Percentiles rank a stretch among this genome's conserved stretches.
Conservation (phyloP, 2,113 vertebrate genomes). For the Chlamydotis undulata region DNA sequence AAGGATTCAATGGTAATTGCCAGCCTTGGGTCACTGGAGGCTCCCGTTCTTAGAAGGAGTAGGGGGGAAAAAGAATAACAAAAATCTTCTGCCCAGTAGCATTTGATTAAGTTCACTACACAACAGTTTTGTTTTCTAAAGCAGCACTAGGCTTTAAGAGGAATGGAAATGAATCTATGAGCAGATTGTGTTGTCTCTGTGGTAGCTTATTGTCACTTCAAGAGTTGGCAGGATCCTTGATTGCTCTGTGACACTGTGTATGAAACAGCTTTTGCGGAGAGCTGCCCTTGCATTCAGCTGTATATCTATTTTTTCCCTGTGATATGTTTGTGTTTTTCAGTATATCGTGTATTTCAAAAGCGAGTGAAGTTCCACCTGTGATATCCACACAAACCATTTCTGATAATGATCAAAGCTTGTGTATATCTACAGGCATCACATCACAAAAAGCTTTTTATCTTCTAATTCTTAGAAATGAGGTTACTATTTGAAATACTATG, state of each 20-base stretch:
- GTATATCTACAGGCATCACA: neutral
- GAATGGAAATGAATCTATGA: conserved; percentile 25
- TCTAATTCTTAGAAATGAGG: neutral
- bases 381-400: neutral
- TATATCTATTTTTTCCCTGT: neutral
- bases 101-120: conserved; percentile 23
- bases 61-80: neutral
- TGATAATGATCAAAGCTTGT: neutral
- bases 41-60: neutral
- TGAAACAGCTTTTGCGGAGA: conserved; percentile 33
- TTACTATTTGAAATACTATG: neutral
- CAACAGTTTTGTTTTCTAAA: conserved; percentile 52
- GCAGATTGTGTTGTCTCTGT: conserved; percentile 64
- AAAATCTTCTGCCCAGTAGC: neutral
- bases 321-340: neutral
- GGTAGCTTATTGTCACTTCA: conserved; percentile 48
- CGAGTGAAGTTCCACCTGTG: neutral
- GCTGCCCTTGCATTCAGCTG: conserved; percentile 19
- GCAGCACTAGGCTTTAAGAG: neutral
- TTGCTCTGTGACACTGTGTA: conserved; percentile 24
- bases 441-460: neutral
- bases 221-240: conserved; percentile 52
- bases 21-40: neutral
- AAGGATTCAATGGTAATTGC: neutral
- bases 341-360: conserved; percentile 32